These are phyloP conservation scores for Nesogale talazaci DNA, from an alignment of 2,113 vertebrate genomes.

Conservation along the genomic window DNA sequence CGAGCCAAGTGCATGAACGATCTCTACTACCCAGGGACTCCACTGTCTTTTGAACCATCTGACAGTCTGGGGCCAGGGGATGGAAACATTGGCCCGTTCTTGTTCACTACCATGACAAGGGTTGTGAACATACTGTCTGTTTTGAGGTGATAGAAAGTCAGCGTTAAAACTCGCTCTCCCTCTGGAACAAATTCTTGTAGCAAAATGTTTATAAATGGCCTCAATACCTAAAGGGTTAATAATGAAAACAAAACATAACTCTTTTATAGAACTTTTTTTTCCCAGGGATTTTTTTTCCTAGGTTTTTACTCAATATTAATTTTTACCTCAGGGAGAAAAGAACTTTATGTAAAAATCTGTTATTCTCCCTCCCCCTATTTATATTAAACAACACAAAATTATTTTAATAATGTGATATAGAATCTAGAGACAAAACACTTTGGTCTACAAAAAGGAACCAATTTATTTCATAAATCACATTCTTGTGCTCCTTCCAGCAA, in stretches of 20 bases:
- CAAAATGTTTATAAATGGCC: slow-evolving; percentile 32
- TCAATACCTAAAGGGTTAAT: slow-evolving; percentile 58
- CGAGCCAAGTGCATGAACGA: neutral
- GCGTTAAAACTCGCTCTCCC: neutral
- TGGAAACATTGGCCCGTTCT: neutral
- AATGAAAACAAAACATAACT: slow-evolving; percentile 61
- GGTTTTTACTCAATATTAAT: slow-evolving; percentile 80
- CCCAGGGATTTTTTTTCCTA: slow-evolving; percentile 68
- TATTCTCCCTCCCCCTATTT: slow-evolving; percentile 76
- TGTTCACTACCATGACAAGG: neutral
- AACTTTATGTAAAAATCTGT: slow-evolving; percentile 77
- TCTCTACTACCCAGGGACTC: neutral
- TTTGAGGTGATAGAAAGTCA: neutral
- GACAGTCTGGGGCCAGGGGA: neutral
- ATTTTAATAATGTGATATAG: slow-evolving; percentile 84
- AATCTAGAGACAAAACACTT: slow-evolving; percentile 83
- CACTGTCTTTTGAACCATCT: neutral
- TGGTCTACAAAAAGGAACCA: slow-evolving; percentile 81
- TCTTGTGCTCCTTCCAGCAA: slow-evolving; percentile 82
- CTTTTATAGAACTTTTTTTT: slow-evolving; percentile 60
- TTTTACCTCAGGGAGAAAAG: slow-evolving; percentile 77
- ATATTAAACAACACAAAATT: slow-evolving; percentile 84
- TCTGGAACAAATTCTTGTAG: neutral
- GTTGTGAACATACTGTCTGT: neutral
- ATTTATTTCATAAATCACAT: slow-evolving; percentile 85